phyloP scores from a whole-genome alignment of 23 tunicate species.

The Halocynthia aurantium region DNA sequence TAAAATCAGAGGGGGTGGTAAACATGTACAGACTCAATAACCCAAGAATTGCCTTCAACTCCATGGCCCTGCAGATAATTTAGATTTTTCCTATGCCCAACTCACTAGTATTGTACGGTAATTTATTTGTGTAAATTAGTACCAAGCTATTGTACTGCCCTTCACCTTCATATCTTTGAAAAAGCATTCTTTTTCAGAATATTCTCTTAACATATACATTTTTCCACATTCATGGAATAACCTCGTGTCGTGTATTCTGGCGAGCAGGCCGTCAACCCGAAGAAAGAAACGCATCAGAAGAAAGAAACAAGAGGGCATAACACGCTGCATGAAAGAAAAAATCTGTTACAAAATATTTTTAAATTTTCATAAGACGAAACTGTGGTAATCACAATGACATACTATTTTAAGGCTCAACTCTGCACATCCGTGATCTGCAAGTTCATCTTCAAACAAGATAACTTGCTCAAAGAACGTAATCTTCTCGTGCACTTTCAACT shows the following conservation, averaged over 20 bases:
- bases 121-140: no score
- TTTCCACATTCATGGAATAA: constrained; percentile 78
- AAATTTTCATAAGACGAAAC: not conserved
- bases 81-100: no score
- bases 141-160: not conserved
- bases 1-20: no score
- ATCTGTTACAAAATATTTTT: not conserved
- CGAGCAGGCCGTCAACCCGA: constrained; percentile 89
- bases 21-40: no score
- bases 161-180: constrained; percentile 39
- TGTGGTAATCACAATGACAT: constrained; percentile 1
- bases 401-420: constrained; percentile 74
- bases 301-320: constrained; percentile 94
- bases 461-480: constrained; percentile 87
- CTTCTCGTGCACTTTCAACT: constrained; percentile 68
- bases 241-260: constrained; percentile 75
- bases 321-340: constrained; percentile 20
- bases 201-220: constrained; percentile 67
- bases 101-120: no score
- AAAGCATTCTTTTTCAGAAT: constrained; percentile 73
- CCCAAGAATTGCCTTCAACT: no score
- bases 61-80: no score
- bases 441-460: constrained; percentile 94
- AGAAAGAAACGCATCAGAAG: constrained; percentile 86
- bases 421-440: constrained; percentile 97